Evolutionary conservation across 2,888 invertebrate genomes (phyloP), one percentile per base, ranked within the genome.

Genomic region (Callyntrura sp.): DNA sequence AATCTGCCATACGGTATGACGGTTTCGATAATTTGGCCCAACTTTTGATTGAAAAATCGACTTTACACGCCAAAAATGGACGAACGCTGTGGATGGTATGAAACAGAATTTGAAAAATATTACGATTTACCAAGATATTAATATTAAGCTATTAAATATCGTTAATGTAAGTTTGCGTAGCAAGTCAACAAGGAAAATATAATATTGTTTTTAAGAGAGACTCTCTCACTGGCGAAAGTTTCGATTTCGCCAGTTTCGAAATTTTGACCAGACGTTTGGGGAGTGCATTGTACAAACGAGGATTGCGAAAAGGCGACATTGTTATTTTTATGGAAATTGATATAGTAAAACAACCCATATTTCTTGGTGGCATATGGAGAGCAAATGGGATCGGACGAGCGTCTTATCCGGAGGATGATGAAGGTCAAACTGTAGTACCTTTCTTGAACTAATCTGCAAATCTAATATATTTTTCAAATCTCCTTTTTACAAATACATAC

Each of bases 251-350:
- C 0, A 45, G 55, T 17, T 90, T 88, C 45, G 91, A 92, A 11
- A 45, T 57, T 25, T 9, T 88, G 0, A 91, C 91, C 3, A 23
- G 68, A 57, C 79, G 68, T 3, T 79, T 92, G 55, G 90, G 91
- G 1, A 92, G 92, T 86, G 83, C 88, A 0, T 48, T 92, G 12
- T 86, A 88, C 55, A 92, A 86, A 68, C 48, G 86, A 14, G 92
- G 92, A 9, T 78, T 93, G 85, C 65, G 92, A 25, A 87, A 90
- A 82, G 92, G 91, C 0, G 93, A 93, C 55, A 90, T 92, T 51
- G 90, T 91, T 0, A 90, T 93, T 60, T 93, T 90, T 89, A 92
- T 93, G 93, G 88, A 90, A 6, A 81, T 70, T 25, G 92, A 93
- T 62, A 78, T 93, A n/a, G 89, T 92, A 0, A 92, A 92, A 55